Conservation (phyloP, 2,113 vertebrate genomes). For the Rutilus rutilus region DNA sequence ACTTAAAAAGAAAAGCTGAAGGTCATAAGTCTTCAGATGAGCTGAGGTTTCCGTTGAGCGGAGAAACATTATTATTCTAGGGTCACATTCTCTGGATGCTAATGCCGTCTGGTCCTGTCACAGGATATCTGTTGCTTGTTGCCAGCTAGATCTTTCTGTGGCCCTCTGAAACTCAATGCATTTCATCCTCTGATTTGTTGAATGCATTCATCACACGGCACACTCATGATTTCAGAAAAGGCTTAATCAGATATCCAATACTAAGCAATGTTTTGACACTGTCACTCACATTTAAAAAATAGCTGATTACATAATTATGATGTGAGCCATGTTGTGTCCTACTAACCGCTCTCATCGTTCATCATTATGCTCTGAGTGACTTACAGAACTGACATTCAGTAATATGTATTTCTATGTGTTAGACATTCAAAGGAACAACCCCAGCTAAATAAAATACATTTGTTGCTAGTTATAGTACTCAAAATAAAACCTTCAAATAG, state of each 20-base stretch:
- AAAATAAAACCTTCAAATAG: background rate
- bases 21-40: conserved; percentile 13
- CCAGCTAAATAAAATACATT: background rate
- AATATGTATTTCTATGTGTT: background rate
- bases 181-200: background rate
- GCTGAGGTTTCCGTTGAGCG: background rate
- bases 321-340: background rate
- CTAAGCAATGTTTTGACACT: background rate
- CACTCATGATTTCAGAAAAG: background rate
- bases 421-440: background rate
- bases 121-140: background rate
- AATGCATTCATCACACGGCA: background rate
- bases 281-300: background rate
- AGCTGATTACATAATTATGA: conserved; percentile 18
- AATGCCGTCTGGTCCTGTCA: background rate
- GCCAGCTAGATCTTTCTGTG: background rate
- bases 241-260: conserved; percentile 11
- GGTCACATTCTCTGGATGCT: conserved; percentile 27
- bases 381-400: conserved; percentile 4
- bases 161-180: background rate
- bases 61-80: conserved; percentile 13
- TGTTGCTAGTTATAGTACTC: background rate
- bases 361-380: background rate
- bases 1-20: conserved; percentile 7
- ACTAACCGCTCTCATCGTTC: background rate